Evolutionary conservation across 2,888 invertebrate genomes (phyloP).

Genomic region (Leuctra nigra): DNA sequence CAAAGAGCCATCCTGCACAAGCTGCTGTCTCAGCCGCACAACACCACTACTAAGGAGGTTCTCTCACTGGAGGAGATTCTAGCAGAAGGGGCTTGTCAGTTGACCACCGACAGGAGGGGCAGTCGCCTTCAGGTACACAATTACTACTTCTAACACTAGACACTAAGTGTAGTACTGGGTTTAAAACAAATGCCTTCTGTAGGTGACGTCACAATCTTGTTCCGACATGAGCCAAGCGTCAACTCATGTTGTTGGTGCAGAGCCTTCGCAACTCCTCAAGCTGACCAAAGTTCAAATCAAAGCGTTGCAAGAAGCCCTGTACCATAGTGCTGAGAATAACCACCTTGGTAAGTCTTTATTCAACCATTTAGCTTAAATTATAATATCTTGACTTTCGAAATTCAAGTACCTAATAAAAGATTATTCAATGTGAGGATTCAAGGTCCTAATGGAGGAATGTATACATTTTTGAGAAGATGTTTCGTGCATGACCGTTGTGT

Average conservation of each 20-base stretch:
- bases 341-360: slow-evolving; percentile 69
- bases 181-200: background rate
- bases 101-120: slow-evolving; percentile 33
- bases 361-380: too few relatives aligned
- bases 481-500: too few relatives aligned
- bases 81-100: slow-evolving; percentile 61
- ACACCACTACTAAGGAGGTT: slow-evolving; percentile 61
- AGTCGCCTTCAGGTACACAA: slow-evolving; percentile 32
- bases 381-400: too few relatives aligned
- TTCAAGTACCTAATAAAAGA: too few relatives aligned
- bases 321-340: slow-evolving; percentile 87
- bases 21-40: slow-evolving; percentile 63
- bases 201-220: slow-evolving; percentile 22
- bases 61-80: slow-evolving; percentile 84
- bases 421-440: too few relatives aligned
- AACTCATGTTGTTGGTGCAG: slow-evolving; percentile 36
- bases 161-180: background rate
- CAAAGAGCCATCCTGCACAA: slow-evolving; percentile 73
- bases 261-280: slow-evolving; percentile 39
- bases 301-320: slow-evolving; percentile 87
- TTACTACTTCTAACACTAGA: background rate
- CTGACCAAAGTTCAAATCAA: slow-evolving; percentile 78
- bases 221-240: slow-evolving; percentile 30
- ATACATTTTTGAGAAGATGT: background rate
- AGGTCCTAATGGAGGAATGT: background rate